These are phyloP conservation scores for Pararge aegeria DNA, from an alignment of 1,140 invertebrate genomes.

Conservation along the genomic window DNA sequence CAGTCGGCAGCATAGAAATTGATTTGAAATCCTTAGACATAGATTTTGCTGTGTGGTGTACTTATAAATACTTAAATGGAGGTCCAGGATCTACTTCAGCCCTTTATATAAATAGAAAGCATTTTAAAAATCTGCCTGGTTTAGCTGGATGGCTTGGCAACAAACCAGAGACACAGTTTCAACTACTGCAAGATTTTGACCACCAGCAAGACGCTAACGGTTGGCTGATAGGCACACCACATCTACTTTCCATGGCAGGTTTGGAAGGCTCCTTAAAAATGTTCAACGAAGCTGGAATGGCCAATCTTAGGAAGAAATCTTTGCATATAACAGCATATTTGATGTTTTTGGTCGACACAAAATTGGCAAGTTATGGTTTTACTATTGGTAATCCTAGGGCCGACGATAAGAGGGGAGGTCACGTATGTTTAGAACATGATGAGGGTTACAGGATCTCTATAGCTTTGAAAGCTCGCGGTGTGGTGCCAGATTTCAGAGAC, in stretches of 20 bases:
- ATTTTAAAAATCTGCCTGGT: slow-evolving; percentile 51
- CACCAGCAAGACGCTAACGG: slow-evolving; percentile 54
- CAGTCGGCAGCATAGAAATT: slow-evolving; percentile 49
- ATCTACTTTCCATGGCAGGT: slow-evolving; percentile 50
- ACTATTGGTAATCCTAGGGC: slow-evolving; percentile 49
- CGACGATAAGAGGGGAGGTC: slow-evolving; percentile 56
- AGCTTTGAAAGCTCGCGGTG: slow-evolving; percentile 44
- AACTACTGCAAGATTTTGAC: slow-evolving; percentile 58
- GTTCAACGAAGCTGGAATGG: slow-evolving; percentile 51
- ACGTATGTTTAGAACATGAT: slow-evolving; percentile 58
- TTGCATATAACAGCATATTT: slow-evolving; percentile 58
- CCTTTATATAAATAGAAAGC: slow-evolving; percentile 61
- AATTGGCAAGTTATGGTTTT: slow-evolving; percentile 47
- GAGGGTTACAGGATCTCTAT: slow-evolving; percentile 60
- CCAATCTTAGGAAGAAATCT: slow-evolving; percentile 56
- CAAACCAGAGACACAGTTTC: slow-evolving; percentile 54
- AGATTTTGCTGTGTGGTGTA: slow-evolving; percentile 69
- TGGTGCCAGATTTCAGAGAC: slow-evolving; percentile 53
- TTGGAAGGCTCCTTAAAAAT: slow-evolving; percentile 57
- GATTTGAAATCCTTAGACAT: slow-evolving; percentile 51
- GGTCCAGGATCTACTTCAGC: slow-evolving; percentile 54
- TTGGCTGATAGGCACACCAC: slow-evolving; percentile 62
- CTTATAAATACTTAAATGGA: slow-evolving; percentile 68
- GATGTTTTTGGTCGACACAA: slow-evolving; percentile 61
- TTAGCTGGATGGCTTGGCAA: slow-evolving; percentile 66